Evolutionary conservation across 1,140 invertebrate species (phyloP).

Genomic region (Palaemon carinicauda): DNA sequence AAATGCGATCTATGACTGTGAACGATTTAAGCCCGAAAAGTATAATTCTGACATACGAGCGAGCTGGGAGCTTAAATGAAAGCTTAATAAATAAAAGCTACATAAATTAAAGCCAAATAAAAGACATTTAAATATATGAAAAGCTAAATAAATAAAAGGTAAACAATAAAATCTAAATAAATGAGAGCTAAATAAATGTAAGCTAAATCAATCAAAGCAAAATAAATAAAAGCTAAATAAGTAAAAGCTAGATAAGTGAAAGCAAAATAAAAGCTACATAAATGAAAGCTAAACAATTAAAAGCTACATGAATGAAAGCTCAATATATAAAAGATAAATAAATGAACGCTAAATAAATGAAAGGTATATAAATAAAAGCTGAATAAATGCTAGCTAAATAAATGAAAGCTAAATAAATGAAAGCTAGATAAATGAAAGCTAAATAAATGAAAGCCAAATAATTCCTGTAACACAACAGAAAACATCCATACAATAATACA

Average conservation of each 20-base stretch:
- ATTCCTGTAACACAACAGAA: no score
- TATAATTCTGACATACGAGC: neutral
- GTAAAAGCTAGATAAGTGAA: neutral
- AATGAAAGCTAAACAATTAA: neutral
- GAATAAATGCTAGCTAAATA: neutral
- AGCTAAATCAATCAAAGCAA: neutral
- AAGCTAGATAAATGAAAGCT: no score
- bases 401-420: neutral
- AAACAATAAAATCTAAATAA: no score
- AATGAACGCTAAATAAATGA: neutral
- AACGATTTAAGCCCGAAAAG: no score
- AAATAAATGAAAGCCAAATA: no score
- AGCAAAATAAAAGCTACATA: neutral
- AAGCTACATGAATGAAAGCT: neutral
- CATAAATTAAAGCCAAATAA: neutral
- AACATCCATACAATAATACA: no score
- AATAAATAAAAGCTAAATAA: neutral
- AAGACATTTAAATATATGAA: neutral
- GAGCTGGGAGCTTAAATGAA: neutral
- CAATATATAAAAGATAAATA: neutral
- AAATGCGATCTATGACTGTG: no score
- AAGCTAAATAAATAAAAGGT: neutral
- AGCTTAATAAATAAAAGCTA: no score
- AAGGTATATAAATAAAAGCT: neutral
- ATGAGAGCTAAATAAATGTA: neutral